Conservation (phyloP, 2,113 vertebrate species). For the Formicarius rufipectus region DNA sequence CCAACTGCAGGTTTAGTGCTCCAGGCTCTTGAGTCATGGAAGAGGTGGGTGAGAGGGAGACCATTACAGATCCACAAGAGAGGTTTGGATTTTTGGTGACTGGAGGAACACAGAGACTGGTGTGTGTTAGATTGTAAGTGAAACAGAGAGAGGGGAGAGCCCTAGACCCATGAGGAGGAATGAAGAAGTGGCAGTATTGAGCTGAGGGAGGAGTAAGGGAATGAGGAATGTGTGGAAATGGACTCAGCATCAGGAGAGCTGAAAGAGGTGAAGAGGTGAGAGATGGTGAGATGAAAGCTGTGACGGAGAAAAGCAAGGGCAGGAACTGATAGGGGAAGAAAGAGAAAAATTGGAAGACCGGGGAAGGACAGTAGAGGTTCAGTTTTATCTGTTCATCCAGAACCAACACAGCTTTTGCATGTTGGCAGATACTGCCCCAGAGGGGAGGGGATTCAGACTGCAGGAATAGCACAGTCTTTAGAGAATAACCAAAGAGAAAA, state of each 20-base stretch:
- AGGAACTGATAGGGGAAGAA: not conserved
- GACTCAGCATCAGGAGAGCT: not conserved
- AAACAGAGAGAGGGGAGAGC: not conserved
- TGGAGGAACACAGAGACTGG: not conserved
- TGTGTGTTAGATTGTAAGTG: not conserved
- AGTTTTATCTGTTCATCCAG: not conserved
- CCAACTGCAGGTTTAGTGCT: accelerated
- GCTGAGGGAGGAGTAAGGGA: not conserved
- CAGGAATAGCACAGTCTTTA: not conserved
- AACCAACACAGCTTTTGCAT: not conserved
- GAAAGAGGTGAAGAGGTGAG: not conserved
- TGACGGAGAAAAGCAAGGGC: not conserved
- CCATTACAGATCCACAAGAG: not conserved
- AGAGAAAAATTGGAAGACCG: not conserved
- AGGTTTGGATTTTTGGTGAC: not conserved
- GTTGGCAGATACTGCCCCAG: not conserved
- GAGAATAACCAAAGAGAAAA: not conserved
- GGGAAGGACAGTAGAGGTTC: not conserved
- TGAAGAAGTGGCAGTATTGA: not conserved
- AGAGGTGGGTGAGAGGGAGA: not conserved
- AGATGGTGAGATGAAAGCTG: not conserved
- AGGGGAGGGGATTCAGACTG: not conserved
- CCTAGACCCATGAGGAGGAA: not conserved
- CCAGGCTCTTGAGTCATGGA: not conserved
- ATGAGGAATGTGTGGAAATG: not conserved